Base-by-base conservation (phyloP, 2,113 vertebrate genomes). In the Colossoma macropomum region DNA sequence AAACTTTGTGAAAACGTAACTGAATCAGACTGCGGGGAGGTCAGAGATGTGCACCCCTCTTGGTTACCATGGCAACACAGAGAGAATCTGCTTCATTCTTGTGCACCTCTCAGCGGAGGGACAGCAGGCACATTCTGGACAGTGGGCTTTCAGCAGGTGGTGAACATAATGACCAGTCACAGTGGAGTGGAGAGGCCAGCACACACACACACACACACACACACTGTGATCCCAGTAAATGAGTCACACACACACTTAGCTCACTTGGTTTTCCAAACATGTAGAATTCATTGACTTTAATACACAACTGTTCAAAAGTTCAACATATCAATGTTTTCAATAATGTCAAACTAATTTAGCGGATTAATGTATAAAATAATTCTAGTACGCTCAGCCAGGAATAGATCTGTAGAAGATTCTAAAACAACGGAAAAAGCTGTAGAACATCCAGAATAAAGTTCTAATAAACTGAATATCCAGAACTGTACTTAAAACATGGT, bases 1-100 rank as follows among this genome's bases (percentile, higher is more conserved):
- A 48, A 15, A 48, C 1, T 12, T 48, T 23, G 0, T 23, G 23
- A 21, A 56, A 23, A 23, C 54, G 7, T 4, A 56, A 23, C 8
- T 5, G 21, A 56, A 21, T 56, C 54, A 3, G 19, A 56, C 23
- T 3, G 6, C 23, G 21, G 17, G 5, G 52, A 54, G 19, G 54
- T 5, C 13, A 8, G 8, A 56, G 54, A 3, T 23, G 54, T 23
- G 23, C 4, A 56, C 54, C 21, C 21, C 23, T 19, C 28, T 77
- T 79, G 8, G 83, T 93, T 91, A 50, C 91, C 80, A 89, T 91
- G 89, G 92, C 86, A 87, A 91, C 90, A 11, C 30, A 38, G 25
- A 23, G 34, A 56, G 17, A 56, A 56, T 2, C 19, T 48, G 74
- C 34, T 71, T 71, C 69, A 3, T 23, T 65, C 68, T 45, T 41